Base-by-base conservation (phyloP, 2,113 vertebrate genomes). In the Ariopsis seemanni region DNA sequence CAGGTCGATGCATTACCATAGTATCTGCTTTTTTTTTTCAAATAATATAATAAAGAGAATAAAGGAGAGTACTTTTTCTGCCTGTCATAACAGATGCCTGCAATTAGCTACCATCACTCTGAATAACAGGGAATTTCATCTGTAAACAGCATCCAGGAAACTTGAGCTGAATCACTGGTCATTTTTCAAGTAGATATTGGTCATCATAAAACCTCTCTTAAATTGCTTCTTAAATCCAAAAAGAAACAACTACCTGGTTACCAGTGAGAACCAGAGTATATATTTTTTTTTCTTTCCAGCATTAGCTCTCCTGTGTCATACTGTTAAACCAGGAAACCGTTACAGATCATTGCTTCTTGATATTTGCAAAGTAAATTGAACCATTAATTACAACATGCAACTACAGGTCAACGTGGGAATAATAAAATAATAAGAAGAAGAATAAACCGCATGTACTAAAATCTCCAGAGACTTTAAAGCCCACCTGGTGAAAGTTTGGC, bases 321-420 rank as follows among this genome's bases (percentile, higher is more conserved):
- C 62, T 67, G 4, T 48, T 83, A 83, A 83, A 67, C 58, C 81
- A 11, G 82, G 67, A 27, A 52, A 77, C 42, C 25, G 48, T 77
- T 77, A 79, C 50, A 78, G 75, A 78, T 78, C 75, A 27, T n/a
- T 78, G 75, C 75, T 78, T 53, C 25, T 27, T 78, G 75, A 78
- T 78, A 78, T 78, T 55, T 78, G 12, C 75, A 55, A 55, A 79
- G 52, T 17, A 79, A 55, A 55, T 79, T 78, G n/a, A 55, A 55
- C 52, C 52, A 79, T 57, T 79, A 79, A 79, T 57, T 79, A 55
- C 75, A 78, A 55, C 75, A 27, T 17, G 25, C 11, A 15, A n/a
- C 25, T 27, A 55, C 75, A 27, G 6, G 5, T 55, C 25, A n/a
- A 78, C 22, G 14, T 27, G 6, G 52, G 2, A 78, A 55, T 55